A percentile compares a stretch with the other conserved stretches of the same genome.
Conservation (phyloP, 2,888 invertebrate species). For the Drosophila colorata region DNA sequence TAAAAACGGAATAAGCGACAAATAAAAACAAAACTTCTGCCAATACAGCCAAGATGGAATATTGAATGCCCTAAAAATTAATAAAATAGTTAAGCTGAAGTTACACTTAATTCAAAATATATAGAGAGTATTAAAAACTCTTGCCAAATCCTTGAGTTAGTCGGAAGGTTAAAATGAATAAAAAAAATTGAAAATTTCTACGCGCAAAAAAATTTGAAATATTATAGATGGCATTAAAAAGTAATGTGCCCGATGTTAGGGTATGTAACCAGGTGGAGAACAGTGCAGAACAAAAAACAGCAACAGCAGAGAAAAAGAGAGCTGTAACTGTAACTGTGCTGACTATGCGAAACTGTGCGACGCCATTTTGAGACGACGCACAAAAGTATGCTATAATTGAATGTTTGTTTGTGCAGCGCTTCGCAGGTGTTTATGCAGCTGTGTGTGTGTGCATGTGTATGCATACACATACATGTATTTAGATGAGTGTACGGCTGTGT, state of each 20-base stretch:
- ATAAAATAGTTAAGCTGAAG: not conserved
- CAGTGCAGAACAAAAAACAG: constrained; percentile 7
- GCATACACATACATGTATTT: not conserved
- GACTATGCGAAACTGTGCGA: constrained; percentile 68
- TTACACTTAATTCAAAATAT: too few relatives aligned
- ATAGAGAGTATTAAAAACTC: not conserved
- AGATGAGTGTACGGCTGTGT: constrained; percentile 6
- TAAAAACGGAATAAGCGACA: constrained; percentile 9
- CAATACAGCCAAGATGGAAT: constrained; percentile 1
- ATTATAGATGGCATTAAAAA: not conserved
- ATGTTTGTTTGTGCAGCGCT: constrained; percentile 64
- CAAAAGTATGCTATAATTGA: constrained; percentile 79
- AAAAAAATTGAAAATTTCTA: too few relatives aligned
- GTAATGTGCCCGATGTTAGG: not conserved
- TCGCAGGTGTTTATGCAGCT: constrained; percentile 43
- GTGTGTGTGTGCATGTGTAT: constrained; percentile 2
- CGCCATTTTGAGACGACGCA: constrained; percentile 68
- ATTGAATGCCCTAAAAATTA: constrained; percentile 5
- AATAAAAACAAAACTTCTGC: constrained; percentile 7
- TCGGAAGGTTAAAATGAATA: too few relatives aligned
- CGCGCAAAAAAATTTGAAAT: too few relatives aligned
- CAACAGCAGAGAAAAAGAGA: constrained; percentile 13
- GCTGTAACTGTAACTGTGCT: constrained; percentile 46
- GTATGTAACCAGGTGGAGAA: not conserved
- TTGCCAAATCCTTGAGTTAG: too few relatives aligned